These are phyloP conservation scores for Strigamia crassipes DNA, from an alignment of 2,888 invertebrate genomes.

Conservation along the genomic window DNA sequence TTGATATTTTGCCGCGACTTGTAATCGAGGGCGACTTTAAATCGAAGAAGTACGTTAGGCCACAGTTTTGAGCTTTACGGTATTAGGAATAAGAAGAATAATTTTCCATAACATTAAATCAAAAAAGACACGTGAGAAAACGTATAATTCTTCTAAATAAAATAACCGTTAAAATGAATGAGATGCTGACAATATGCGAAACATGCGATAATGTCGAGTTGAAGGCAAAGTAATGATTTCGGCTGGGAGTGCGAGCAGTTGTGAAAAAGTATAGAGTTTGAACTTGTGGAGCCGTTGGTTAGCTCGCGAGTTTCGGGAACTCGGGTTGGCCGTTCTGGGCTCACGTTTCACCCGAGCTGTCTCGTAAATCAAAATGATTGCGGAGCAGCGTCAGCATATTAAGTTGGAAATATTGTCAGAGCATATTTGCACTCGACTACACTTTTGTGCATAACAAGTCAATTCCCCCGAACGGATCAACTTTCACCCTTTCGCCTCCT, in stretches of 20 bases:
- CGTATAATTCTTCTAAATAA: no score
- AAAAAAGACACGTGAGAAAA: no score
- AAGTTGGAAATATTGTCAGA: conserved; percentile 10
- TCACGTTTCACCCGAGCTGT: conserved; percentile 10
- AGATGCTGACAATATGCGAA: no score
- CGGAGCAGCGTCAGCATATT: conserved; percentile 2
- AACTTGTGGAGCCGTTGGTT: background rate
- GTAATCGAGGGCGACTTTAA: no score
- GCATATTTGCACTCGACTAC: conserved; percentile 3
- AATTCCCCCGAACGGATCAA: conserved; percentile 10
- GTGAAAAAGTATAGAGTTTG: background rate
- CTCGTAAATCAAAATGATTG: conserved; percentile 10
- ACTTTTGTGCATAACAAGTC: conserved; percentile 10
- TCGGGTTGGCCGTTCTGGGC: conserved; percentile 6
- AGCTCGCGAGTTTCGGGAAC: background rate
- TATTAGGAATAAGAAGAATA: no score
- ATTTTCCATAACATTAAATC: no score
- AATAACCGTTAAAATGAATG: no score
- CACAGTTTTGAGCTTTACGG: no score
- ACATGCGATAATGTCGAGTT: no score
- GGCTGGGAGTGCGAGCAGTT: background rate
- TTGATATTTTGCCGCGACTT: no score
- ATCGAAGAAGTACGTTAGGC: no score
- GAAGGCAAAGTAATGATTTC: no score
- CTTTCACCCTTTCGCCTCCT: background rate